Percentiles rank a stretch among this genome's conserved stretches.
Conservation (phyloP, 1,140 invertebrate species). For the Drosophila bifasciata region DNA sequence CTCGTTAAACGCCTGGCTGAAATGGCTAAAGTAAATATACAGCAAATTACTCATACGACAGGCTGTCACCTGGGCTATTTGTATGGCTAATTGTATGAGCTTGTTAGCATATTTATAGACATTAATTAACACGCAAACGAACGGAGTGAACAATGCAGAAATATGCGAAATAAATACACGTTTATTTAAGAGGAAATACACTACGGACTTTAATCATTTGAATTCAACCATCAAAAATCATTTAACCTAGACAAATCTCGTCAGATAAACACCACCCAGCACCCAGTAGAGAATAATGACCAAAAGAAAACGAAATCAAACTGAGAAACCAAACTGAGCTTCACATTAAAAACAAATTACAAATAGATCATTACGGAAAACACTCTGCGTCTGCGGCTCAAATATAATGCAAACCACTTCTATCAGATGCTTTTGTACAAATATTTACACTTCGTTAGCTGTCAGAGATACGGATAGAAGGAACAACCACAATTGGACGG, state of each 20-base stretch:
- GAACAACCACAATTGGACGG: slow-evolving; percentile 12
- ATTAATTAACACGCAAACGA: neutral
- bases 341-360: slow-evolving; percentile 54
- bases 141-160: no score
- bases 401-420: slow-evolving; percentile 38
- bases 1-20: slow-evolving; percentile 37
- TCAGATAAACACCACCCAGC: slow-evolving; percentile 18
- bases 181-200: no score
- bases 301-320: slow-evolving; percentile 12
- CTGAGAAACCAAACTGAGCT: slow-evolving; percentile 3
- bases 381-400: slow-evolving; percentile 31
- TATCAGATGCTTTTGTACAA: slow-evolving; percentile 60
- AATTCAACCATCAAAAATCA: neutral
- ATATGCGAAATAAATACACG: no score
- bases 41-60: slow-evolving; percentile 19
- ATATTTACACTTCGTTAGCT: slow-evolving; percentile 79
- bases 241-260: slow-evolving; percentile 13
- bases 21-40: slow-evolving; percentile 14
- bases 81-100: slow-evolving; percentile 1
- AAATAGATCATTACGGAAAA: slow-evolving; percentile 45
- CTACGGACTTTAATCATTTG: slow-evolving; percentile 1
- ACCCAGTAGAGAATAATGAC: neutral
- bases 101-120: neutral
- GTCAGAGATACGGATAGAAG: slow-evolving; percentile 62
- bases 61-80: slow-evolving; percentile 10